Evolutionary conservation across 1,140 invertebrate genomes (phyloP).

Genomic region (Psilanteris sp.): DNA sequence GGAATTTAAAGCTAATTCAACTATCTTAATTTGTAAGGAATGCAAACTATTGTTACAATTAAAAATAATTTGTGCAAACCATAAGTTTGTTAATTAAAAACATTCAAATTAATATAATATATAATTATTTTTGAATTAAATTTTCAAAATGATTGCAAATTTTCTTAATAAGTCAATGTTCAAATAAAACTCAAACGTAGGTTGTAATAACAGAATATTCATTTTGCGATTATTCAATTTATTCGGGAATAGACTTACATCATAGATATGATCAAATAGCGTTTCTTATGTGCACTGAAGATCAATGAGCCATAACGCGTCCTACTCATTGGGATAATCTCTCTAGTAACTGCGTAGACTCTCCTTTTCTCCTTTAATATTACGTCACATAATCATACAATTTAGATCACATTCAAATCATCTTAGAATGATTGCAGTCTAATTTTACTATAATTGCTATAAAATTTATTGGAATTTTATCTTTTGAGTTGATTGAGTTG

Average conservation of each 20-base stretch:
- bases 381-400: slow-evolving; percentile 42
- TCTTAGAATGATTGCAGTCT: neutral
- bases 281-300: slow-evolving; percentile 41
- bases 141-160: too few species aligned
- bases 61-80: too few species aligned
- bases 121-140: too few species aligned
- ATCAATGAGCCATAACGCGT: slow-evolving; percentile 55
- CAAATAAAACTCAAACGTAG: slow-evolving; percentile 18
- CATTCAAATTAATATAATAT: too few species aligned
- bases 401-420: slow-evolving; percentile 41
- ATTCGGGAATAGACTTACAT: slow-evolving; percentile 53
- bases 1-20: too few species aligned
- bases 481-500: too few species aligned
- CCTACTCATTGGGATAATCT: slow-evolving; percentile 43
- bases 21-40: too few species aligned
- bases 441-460: slow-evolving; percentile 12
- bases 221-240: slow-evolving; percentile 51
- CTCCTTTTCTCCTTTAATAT: slow-evolving; percentile 38
- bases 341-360: slow-evolving; percentile 27
- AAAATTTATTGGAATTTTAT: too few species aligned
- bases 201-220: slow-evolving; percentile 38
- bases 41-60: too few species aligned
- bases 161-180: too few species aligned
- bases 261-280: slow-evolving; percentile 23
- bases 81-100: too few species aligned